Percentiles rank a stretch among this genome's conserved stretches.
Conservation (phyloP, 2,888 invertebrate genomes). For the Isoperla grammatica region DNA sequence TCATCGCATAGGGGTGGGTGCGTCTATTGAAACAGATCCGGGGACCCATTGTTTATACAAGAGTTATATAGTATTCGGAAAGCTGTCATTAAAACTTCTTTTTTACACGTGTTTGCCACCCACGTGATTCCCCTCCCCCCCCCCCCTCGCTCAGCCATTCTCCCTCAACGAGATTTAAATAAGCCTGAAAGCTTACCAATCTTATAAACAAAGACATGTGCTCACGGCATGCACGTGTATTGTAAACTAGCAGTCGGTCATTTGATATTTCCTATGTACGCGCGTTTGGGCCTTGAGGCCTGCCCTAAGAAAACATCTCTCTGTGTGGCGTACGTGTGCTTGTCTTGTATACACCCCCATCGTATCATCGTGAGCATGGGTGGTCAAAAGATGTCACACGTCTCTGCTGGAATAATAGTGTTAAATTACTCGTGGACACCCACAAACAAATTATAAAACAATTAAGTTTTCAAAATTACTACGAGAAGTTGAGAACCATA, state of each 20-base stretch:
- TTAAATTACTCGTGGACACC: no score
- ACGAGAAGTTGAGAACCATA: no score
- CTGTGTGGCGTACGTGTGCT: neutral
- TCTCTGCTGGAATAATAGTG: no score
- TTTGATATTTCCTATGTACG: constrained; percentile 1
- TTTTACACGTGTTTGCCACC: constrained; percentile 16
- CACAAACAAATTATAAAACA: no score
- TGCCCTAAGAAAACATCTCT: neutral
- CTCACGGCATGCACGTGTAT: neutral
- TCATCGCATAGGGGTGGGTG: constrained; percentile 8
- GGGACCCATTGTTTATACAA: constrained; percentile 14
- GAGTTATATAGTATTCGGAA: constrained; percentile 1
- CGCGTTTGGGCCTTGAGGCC: neutral
- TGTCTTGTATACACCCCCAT: constrained; percentile 4
- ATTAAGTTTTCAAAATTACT: no score
- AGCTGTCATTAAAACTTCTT: constrained; percentile 18
- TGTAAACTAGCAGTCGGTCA: neutral
- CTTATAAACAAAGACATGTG: constrained; percentile 13
- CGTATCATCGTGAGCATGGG: neutral
- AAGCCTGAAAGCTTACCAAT: constrained; percentile 15
- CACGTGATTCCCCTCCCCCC: constrained; percentile 8
- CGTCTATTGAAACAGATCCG: neutral
- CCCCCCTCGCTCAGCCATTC: no score
- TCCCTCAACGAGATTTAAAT: constrained; percentile 12
- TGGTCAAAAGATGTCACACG: constrained; percentile 2